Evolutionary conservation across 2,888 invertebrate species (phyloP).

Genomic region (Pristionchus exspectatus): DNA sequence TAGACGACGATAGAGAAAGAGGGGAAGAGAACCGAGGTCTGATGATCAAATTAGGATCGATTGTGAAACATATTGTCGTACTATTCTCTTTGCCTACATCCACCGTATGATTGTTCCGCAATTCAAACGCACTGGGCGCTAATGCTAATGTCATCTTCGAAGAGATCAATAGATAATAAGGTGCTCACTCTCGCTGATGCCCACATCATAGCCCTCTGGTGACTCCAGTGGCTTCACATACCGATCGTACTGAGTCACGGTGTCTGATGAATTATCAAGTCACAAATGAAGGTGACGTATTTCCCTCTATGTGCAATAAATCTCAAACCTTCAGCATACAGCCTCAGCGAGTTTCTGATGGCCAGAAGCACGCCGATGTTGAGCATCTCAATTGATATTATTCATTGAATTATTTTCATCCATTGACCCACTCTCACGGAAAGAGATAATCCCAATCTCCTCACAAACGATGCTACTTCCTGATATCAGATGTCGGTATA

Average conservation of each 20-base stretch:
- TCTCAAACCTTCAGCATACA: constrained; percentile 20
- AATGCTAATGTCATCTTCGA: no score
- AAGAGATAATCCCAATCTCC: no score
- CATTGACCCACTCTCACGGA: not conserved
- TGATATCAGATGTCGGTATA: no score
- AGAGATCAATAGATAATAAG: not conserved
- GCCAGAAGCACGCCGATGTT: constrained; percentile 33
- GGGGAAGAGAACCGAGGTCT: constrained; percentile 43
- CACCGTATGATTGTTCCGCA: no score
- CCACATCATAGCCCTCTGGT: constrained; percentile 30
- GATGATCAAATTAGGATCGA: not conserved
- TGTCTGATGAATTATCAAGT: no score
- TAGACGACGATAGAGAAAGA: constrained; percentile 43
- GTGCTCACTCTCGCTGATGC: constrained; percentile 42
- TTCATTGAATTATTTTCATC: not conserved
- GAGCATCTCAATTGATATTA: constrained; percentile 1
- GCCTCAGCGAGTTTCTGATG: not conserved
- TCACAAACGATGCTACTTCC: no score
- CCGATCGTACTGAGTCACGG: constrained; percentile 22
- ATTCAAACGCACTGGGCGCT: no score
- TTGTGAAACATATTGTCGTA: no score
- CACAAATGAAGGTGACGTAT: no score
- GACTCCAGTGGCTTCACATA: constrained; percentile 24
- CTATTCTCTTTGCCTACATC: no score
- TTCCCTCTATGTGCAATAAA: no score